Base-by-base conservation (phyloP, 2,888 invertebrate genomes). In the Zele albiditarsus region DNA sequence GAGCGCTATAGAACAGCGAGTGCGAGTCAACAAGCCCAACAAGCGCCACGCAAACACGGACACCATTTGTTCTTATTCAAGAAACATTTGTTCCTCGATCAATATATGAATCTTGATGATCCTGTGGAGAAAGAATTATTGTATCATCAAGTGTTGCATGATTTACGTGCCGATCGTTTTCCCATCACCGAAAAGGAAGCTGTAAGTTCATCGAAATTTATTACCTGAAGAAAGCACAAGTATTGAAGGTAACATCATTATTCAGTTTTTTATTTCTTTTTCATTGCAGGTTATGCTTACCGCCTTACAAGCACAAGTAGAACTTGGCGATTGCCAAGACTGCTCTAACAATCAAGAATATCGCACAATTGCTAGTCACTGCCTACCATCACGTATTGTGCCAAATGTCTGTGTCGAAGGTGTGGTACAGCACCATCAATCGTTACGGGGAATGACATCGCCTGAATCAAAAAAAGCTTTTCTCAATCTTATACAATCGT, bases 181-280 rank as follows among this genome's bases (percentile, higher is more conserved):
- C 98, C 98, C 0, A 95, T 98, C 68, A 96, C 97, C 68, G 96
- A 97, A 84, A 96, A 97, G 89, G 98, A 98, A 91, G 98, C 98
- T 77, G 97, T 96, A 88, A 93, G 94, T 92, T 67, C 38, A 49
- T 23, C 58, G 66, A 67, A 74, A 53, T 38, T 12, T 8, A 38
- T 38, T 1, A 12, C 12, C 2, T 38, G 38, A 2, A 38, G 38
- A 38, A 38, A 38, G 12, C 12, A 38, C 12, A 12, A 38, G 10
- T 8, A 12, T 38, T 38, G 10, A 38, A 38, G 12, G 10, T 1
- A 38, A 0, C 38, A 38, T 38, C 12, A 0, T 38, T 27, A 10
- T 66, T 25, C 42, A 71, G n/a, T 63, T 57, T 57, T 57, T 25
- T 23, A 20, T 27, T 71, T 23, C 71, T 23, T 62, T 72, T 53